Base-by-base conservation (phyloP, 2,797 vertebrate genomes). In the Aeoliscus strigatus region DNA sequence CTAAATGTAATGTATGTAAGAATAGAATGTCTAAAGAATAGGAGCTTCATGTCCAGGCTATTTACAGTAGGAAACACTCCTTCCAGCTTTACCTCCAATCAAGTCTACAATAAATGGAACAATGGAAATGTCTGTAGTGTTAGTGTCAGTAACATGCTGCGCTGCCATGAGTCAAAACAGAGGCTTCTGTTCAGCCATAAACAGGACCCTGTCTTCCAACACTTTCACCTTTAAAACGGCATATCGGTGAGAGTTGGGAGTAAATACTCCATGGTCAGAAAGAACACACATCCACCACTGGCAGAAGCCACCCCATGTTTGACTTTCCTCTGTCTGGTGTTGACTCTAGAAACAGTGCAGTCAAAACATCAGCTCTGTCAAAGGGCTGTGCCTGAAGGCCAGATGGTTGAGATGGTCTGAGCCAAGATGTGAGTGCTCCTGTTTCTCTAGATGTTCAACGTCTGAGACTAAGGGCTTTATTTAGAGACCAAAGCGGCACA, bases 361-460 rank as follows among this genome's bases (percentile, higher is more conserved):
- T 75, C 74, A 81, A 80, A 83, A 84, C 83, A 81, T 75, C 70
- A 60, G 74, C 68, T 50, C 27, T 39, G 62, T 68, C 39, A 25
- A 67, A n/a, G n/a, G n/a, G n/a, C n/a, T 55, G 72, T 72, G 60
- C 65, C 47, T 64, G 61, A 53, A 52, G 62, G 76, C 69, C 80
- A 86, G 81, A 86, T 81, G 81, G 66, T 75, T 73, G 44, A 10
- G 11, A 45, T 52, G 56, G 54, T 37, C 36, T 3, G 55, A 56
- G 82, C 77, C 82, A 82, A 60, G 51, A 54, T 59, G 44, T 30
- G 40, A 74, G 75, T 26, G 51, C 79, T 82, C 63, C 60, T 29
- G 60, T 67, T 73, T 37, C 59, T 57, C 66, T 35, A 57, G 70
- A 78, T 62, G 65, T 58, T 73, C 55, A 53, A 62, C 65, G 73